Evolutionary conservation across 2,888 invertebrate species (phyloP), one percentile per base, ranked within the genome.

Genomic region (Drosophila acutilabella): DNA sequence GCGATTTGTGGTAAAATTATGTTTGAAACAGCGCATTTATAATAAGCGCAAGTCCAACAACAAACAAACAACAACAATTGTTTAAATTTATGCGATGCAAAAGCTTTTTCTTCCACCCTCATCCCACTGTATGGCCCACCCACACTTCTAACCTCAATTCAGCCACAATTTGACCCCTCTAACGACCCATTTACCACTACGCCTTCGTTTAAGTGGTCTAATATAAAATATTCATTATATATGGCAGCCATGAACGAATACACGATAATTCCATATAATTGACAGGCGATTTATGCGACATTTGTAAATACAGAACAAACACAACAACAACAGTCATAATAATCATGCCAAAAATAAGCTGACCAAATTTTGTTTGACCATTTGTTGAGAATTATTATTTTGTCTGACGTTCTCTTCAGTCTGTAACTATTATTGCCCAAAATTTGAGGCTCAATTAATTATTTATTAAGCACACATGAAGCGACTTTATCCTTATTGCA

Each of bases 251-350:
- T 73, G 62, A 83, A 61, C 58, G 58, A 70, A 52, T 45, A 57
- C 47, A 72, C 48, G 77, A 83, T 88, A 89, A 83, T 89, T 64
- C 88, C 76, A 61, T 60, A 75, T 84, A 84, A 89, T 84, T 84
- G 83, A 89, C 83, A 81, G 67, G 62, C 79, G 85, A 84, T 88
- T 88, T 87, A 84, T 81, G 88, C 64, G 67, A 75, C 83, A 80
- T 71, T 79, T 64, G 53, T 56, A 71, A 66, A 62, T 64, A 48
- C 58, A 57, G 60, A 40, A 45, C 54, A 47, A 56, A 33, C 42
- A 5, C 44, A 53, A 10, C 18, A 36, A 18, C 16, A 44, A 11
- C 53, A 20, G 20, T 1, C 18, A 33, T 45, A 41, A 36, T 6
- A 10, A 48, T 36, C 36, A 36, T 36, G 14, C 8, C 26, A 14